Evolutionary conservation across 2,888 invertebrate species (phyloP), one percentile per base, ranked within the genome.

Genomic region (Polymixis lichenea): DNA sequence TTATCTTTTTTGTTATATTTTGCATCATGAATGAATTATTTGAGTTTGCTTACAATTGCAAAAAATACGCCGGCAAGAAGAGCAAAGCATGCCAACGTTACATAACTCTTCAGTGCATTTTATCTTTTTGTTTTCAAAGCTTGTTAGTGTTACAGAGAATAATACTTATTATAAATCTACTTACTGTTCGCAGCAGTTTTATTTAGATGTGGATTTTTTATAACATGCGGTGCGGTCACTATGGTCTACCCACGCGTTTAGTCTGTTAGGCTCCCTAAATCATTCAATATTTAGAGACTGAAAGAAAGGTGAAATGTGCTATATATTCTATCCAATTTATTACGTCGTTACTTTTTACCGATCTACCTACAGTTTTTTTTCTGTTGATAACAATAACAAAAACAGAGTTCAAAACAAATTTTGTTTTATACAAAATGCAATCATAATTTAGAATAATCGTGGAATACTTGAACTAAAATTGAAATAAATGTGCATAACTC

Each of bases 121-220:
- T 55, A 73, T 67, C 53, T 71, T 60, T 72, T 64, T 72, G 32
- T 72, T 66, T 58, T 43, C 55, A 43, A 61, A 67, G 53, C 64
- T 69, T 62, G 64, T 75, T 71, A 68, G 64, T 79, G 46, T 71
- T 71, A 64, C 73, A 55, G 38, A 55, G 66, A 72, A 78, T 77
- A 51, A 68, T 72, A 32, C 11, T 11, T 32, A 67, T 67, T 72
- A 77, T 75, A 84, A 77, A 86, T 84, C 68, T 77, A 55, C 66
- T 76, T 77, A 55, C 66, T 76, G n/a, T 56, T 67, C 56, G n/a
- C n/a, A 55, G 19, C 22, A 49, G 66, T 78, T 86, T 86, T 82
- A 86, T 86, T 84, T 75, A 82, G 61, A 86, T 61, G 32, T 46
- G 38, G 28, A 25, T 82, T 86, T 82, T 80, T 79, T 75, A 53